phyloP scores from a whole-genome alignment of 2,888 invertebrate species.

The Caenorhabditis sp. region DNA sequence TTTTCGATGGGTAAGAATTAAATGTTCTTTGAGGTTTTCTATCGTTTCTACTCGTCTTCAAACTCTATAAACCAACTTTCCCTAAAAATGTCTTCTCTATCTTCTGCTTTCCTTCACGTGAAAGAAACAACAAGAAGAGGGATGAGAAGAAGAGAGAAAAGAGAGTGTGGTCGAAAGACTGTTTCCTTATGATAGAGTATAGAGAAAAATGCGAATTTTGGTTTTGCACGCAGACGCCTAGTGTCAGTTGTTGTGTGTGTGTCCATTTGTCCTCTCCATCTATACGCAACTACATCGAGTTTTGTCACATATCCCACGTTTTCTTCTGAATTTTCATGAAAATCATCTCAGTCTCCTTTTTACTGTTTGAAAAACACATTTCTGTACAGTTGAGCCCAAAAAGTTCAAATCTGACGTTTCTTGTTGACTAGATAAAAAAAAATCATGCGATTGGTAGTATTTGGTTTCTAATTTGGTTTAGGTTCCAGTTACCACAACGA shows the following conservation, averaged over 20 bases:
- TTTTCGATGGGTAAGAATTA: too few relatives aligned
- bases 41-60: too few relatives aligned
- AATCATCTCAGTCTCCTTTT: neutral
- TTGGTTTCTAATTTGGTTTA: too few relatives aligned
- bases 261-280: neutral
- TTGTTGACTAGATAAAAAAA: too few relatives aligned
- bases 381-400: too few relatives aligned
- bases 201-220: constrained; percentile 46
- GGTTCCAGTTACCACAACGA: too few relatives aligned
- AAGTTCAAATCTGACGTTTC: too few relatives aligned
- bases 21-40: too few relatives aligned
- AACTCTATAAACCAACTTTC: too few relatives aligned
- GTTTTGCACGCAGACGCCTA: constrained; percentile 60
- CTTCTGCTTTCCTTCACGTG: constrained; percentile 39
- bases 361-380: too few relatives aligned
- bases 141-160: constrained; percentile 28
- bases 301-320: constrained; percentile 11
- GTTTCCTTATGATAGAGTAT: neutral
- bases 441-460: too few relatives aligned
- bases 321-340: neutral
- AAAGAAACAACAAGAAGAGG: constrained; percentile 11
- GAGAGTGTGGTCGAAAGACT: constrained; percentile 1
- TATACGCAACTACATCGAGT: neutral
- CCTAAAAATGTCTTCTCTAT: constrained; percentile 2
- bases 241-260: constrained; percentile 49